Base-by-base conservation (phyloP, 2,113 vertebrate species). In the Calidris pygmaea region DNA sequence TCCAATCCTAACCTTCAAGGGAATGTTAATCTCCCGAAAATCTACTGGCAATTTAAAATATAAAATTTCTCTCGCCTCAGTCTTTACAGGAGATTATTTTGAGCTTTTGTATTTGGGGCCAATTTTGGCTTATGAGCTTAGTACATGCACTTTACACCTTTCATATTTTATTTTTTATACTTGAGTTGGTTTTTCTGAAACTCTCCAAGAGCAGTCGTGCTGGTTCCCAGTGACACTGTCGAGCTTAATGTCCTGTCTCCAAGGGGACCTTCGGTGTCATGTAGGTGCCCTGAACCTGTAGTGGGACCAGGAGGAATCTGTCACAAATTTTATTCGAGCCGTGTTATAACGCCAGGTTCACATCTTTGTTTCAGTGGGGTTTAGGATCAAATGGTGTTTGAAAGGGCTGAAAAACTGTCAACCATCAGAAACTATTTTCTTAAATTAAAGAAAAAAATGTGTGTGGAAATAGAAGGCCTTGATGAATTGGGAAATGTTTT, bases 11-110 rank as follows among this genome's bases (percentile, higher is more conserved):
- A 80, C 85, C 96, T 96, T 74, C 63, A 50, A 41, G 87, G 85
- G 90, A 95, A 94, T 93, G 90, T 96, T 97, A 95, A 97, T 93
- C 96, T 92, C 83, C 70, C 58, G 45, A 71, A 95, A 96, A 58
- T 60, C 90, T 80, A 77, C 79, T 48, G 65, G 88, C 83, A 95
- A 68, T 95, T 94, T 72, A 85, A 94, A 89, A 92, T 78, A 47
- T 3, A 93, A 92, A 90, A 85, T 92, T 87, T 95, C 73, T 92
- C 6, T 92, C 3, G 20, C 86, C 83, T 87, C 53, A 5, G 76
- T 48, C 88, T 92, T 92, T 67, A 41, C 41, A 41, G 86, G 73
- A 95, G 89, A 72, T 97, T 93, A 95, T 87, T 72, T 37, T 37
- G 66, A 87, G 70, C 66, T 89, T 84, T 94, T 87, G 88, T 89